Conservation (phyloP, 2,797 vertebrate genomes). For the Allobates femoralis region DNA sequence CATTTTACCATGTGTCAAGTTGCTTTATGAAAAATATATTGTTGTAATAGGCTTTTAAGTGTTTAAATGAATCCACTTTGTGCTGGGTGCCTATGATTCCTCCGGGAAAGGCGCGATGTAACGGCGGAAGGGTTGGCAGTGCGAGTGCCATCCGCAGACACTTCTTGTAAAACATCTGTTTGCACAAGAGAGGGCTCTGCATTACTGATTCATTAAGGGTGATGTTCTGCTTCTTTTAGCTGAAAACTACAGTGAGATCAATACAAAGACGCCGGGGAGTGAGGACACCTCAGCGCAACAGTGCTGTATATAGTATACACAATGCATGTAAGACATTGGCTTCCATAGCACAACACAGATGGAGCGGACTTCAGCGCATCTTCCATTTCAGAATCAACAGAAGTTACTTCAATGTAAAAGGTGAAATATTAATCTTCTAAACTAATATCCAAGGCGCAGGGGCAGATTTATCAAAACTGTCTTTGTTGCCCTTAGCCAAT, state of each 20-base stretch:
- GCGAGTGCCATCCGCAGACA: neutral
- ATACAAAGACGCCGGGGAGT: conserved; percentile 1
- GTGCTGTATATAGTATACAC: too few species aligned
- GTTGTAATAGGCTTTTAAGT: conserved; percentile 49
- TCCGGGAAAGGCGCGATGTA: conserved; percentile 14
- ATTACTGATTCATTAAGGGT: conserved; percentile 39
- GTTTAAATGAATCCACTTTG: conserved; percentile 37
- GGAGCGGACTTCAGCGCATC: too few species aligned
- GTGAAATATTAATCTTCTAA: too few species aligned
- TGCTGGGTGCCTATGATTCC: conserved; percentile 29
- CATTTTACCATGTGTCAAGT: conserved; percentile 30
- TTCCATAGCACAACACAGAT: too few species aligned
- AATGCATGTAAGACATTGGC: too few species aligned
- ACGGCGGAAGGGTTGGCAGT: neutral
- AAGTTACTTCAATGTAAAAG: neutral
- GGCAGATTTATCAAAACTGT: too few species aligned
- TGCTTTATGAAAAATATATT: conserved; percentile 47
- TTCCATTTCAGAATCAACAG: neutral
- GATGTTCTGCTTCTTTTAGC: conserved; percentile 8
- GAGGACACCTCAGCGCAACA: too few species aligned
- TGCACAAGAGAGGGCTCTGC: neutral
- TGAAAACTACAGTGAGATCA: conserved; percentile 7
- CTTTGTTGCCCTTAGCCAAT: too few species aligned
- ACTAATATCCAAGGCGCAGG: too few species aligned
- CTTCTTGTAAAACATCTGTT: conserved; percentile 46